Percentiles rank a stretch among this genome's conserved stretches.
These are phyloP conservation scores for Esperia sulphurella DNA, from an alignment of 2,888 invertebrate species.

Conservation along the genomic window DNA sequence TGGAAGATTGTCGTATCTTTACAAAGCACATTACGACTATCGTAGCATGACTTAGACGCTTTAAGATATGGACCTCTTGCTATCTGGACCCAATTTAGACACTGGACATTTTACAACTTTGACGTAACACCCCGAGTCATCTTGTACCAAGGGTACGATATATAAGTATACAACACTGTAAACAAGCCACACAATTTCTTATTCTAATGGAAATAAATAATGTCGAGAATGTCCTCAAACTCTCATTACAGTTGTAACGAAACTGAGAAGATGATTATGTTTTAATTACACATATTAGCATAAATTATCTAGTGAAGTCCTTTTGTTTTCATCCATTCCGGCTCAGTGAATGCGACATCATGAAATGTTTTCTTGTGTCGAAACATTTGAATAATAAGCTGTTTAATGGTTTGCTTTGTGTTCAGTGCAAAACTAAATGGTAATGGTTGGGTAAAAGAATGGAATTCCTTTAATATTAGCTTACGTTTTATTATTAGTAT, in stretches of 20 bases:
- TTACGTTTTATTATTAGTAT: not conserved
- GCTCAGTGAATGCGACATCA: slow-evolving; percentile 4
- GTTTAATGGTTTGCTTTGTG: slow-evolving; percentile 2
- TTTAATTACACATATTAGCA: slow-evolving; percentile 11
- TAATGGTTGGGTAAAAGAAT: not conserved
- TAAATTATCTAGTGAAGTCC: slow-evolving; percentile 6
- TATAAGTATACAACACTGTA: too few species aligned
- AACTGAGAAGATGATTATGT: slow-evolving; percentile 1
- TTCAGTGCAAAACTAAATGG: not conserved
- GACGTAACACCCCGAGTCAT: too few species aligned
- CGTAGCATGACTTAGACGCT: too few species aligned
- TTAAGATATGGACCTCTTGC: too few species aligned
- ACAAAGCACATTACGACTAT: too few species aligned
- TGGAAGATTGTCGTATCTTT: too few species aligned
- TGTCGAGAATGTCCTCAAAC: not conserved
- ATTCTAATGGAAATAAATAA: not conserved
- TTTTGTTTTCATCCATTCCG: slow-evolving; percentile 9
- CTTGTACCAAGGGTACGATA: too few species aligned
- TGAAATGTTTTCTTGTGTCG: slow-evolving; percentile 7
- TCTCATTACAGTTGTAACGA: not conserved
- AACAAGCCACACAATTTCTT: not conserved
- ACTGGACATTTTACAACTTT: too few species aligned
- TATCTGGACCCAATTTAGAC: too few species aligned
- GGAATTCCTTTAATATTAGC: not conserved
- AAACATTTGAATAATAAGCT: slow-evolving; percentile 9